Percentiles rank a stretch among this genome's conserved stretches.
These are phyloP conservation scores for Pyrgilauda ruficollis DNA, from an alignment of 2,113 vertebrate genomes.

Conservation along the genomic window DNA sequence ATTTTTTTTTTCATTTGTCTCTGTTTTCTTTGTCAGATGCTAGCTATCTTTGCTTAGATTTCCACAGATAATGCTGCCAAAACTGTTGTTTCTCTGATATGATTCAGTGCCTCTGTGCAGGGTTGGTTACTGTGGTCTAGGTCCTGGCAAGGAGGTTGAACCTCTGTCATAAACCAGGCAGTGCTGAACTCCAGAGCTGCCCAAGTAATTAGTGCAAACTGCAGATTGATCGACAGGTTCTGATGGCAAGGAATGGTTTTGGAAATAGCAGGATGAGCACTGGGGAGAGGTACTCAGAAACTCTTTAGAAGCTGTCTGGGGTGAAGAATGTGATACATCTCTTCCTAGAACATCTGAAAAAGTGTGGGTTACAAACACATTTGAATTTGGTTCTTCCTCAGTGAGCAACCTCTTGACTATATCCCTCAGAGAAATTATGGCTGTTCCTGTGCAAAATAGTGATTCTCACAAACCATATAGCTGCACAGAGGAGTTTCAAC, in stretches of 20 bases:
- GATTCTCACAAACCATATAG: neutral
- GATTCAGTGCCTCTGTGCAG: neutral
- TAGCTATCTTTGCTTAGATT: neutral
- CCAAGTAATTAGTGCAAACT: neutral
- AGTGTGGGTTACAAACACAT: neutral
- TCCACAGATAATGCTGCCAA: neutral
- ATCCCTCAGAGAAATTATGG: neutral
- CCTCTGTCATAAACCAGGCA: neutral
- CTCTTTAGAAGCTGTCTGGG: neutral
- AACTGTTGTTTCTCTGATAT: neutral
- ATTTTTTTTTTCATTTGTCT: neutral
- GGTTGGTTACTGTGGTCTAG: neutral
- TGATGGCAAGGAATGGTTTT: neutral
- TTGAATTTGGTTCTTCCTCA: neutral
- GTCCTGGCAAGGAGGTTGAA: neutral
- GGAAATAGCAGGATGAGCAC: neutral
- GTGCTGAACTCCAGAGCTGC: neutral
- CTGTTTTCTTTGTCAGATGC: neutral
- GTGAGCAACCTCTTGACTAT: neutral
- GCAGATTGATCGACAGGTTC: neutral
- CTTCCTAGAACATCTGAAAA: neutral
- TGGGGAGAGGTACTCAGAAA: neutral
- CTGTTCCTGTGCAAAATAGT: neutral
- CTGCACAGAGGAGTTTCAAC: neutral
- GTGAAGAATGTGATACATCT: neutral